Percentiles rank a stretch among this genome's conserved stretches.
Conservation (phyloP, 2,797 vertebrate species). For the Numenius phaeopus region DNA sequence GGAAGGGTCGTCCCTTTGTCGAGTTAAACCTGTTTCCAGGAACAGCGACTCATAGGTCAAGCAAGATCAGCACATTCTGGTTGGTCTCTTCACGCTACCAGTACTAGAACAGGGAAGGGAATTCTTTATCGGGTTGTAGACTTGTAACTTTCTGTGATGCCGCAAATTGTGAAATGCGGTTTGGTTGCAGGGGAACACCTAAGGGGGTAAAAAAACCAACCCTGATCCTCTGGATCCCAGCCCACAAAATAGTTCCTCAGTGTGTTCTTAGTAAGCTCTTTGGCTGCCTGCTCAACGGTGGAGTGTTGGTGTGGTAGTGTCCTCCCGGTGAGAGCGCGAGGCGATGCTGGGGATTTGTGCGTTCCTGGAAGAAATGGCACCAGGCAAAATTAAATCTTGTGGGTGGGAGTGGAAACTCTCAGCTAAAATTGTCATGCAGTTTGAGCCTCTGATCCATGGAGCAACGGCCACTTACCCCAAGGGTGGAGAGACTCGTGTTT, state of each 20-base stretch:
- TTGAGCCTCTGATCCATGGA: background rate
- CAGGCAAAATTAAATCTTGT: background rate
- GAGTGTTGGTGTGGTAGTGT: fast-evolving
- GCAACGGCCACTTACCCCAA: background rate
- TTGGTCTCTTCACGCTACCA: background rate
- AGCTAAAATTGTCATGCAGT: background rate
- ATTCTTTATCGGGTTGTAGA: background rate
- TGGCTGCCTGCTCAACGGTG: background rate
- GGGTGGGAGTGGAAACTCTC: background rate
- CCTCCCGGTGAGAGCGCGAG: background rate
- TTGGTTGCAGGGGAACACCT: fast-evolving
- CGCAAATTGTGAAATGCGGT: background rate
- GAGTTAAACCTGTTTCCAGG: background rate
- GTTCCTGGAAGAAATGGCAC: background rate
- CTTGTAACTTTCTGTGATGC: background rate
- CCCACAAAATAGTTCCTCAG: background rate
- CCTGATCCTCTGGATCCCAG: background rate
- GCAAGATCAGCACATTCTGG: background rate
- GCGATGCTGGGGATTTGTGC: background rate
- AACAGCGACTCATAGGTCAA: fast-evolving
- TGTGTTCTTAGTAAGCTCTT: background rate
- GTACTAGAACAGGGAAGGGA: background rate
- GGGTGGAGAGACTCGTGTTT: background rate
- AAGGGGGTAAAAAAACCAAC: background rate
- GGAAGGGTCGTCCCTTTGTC: fast-evolving